Base-by-base conservation (phyloP, 2,797 vertebrate species). In the Buceros bicornis region DNA sequence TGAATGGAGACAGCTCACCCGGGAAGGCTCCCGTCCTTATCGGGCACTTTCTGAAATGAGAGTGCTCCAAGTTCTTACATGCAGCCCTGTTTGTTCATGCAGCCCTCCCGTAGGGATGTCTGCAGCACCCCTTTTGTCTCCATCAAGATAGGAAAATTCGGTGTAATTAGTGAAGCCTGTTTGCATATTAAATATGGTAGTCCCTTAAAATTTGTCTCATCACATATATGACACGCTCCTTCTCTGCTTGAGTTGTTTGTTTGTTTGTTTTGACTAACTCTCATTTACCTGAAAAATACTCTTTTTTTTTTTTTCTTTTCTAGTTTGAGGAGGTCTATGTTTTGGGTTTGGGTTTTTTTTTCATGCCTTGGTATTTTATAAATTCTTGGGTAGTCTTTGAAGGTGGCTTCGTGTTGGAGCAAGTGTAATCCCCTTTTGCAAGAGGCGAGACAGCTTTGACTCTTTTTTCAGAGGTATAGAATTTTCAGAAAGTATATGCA, bases 361-460 rank as follows among this genome's bases (percentile, higher is more conserved):
- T 58, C 5, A 20, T 87, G 42, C 60, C 43, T 87, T 19, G 64
- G 86, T 90, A 90, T 94, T 94, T 92, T 87, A 92, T 74, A 96
- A 90, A 93, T 94, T 93, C 89, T 93, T 93, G 83, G 33, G 20
- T 70, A 80, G 66, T 73, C 93, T 96, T 96, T 96, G 95, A 96
- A 95, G 92, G 81, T 60, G 42, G 5, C 87, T 96, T 97, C 95
- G 33, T 96, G 95, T 89, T 87, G 64, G 70, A 96, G 89, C 93
- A 96, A 93, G 93, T 5, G 81, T 92, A 95, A 96, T 96, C 88
- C 83, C 43, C 89, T 84, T 94, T 66, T 95, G 66, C 3, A 17
- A 84, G 64, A 87, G 43, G 33, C 42, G 53, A 96, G 85, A 83
- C 87, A 86, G 47, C 79, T 90, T 90, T 90, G 64, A 71, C 54